phyloP scores from a whole-genome alignment of 2,113 vertebrate genomes.

The Melospiza melodia region DNA sequence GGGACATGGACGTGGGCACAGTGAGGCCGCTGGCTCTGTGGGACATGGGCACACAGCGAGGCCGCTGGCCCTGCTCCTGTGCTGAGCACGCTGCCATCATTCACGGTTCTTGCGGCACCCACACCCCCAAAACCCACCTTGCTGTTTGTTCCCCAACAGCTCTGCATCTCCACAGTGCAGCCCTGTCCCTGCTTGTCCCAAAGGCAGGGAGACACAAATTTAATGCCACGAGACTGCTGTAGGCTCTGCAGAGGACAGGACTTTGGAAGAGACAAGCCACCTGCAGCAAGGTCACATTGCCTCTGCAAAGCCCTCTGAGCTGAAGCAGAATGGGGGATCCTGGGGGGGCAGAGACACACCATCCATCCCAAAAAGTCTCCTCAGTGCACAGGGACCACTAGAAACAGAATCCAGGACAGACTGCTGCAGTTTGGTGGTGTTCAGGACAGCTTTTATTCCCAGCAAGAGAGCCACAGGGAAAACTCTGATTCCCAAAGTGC shows the following conservation, averaged over 20 bases:
- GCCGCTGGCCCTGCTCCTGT: accelerated
- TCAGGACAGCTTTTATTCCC: conserved; percentile 22
- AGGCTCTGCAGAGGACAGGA: not conserved
- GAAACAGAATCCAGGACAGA: not conserved
- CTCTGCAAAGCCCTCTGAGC: accelerated
- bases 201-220: accelerated
- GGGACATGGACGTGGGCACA: accelerated
- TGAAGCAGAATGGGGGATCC: not conserved
- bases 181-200: not conserved
- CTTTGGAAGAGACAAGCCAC: accelerated
- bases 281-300: not conserved
- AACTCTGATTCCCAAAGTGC: not conserved
- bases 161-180: not conserved
- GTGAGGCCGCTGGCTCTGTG: accelerated
- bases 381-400: accelerated
- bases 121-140: not conserved
- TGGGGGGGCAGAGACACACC: accelerated
- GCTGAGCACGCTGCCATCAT: accelerated
- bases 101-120: accelerated
- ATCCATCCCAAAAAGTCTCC: not conserved
- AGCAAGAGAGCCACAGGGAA: not conserved
- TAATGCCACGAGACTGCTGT: not conserved
- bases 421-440: not conserved
- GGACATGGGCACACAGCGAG: accelerated
- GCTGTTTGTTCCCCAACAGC: no score